A percentile compares a stretch with the other conserved stretches of the same genome.
These are phyloP conservation scores for Polyommatus iphigenia DNA, from an alignment of 2,888 invertebrate species.

Conservation along the genomic window DNA sequence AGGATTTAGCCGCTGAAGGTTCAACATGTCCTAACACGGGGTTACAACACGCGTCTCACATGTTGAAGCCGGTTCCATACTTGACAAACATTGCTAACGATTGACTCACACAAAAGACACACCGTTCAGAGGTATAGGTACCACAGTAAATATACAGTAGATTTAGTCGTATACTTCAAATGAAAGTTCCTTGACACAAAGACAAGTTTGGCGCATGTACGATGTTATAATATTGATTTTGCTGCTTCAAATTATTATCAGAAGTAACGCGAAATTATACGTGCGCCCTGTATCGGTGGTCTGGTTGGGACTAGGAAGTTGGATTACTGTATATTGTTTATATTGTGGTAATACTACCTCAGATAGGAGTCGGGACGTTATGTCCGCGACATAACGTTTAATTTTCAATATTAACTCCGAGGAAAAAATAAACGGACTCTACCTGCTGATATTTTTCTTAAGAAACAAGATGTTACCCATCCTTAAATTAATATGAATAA, in stretches of 20 bases:
- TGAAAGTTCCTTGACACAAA: too few species aligned
- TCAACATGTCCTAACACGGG: background rate
- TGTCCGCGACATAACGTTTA: background rate
- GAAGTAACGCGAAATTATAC: too few species aligned
- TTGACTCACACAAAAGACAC: background rate
- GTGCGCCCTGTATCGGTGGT: too few species aligned
- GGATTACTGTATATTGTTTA: too few species aligned
- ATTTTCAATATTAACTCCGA: background rate
- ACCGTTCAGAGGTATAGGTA: background rate
- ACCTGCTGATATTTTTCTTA: background rate
- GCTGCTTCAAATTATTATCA: too few species aligned
- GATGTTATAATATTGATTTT: too few species aligned
- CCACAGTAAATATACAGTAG: background rate
- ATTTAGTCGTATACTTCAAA: background rate
- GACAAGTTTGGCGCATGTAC: too few species aligned
- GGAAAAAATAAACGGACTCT: background rate
- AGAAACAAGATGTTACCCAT: background rate
- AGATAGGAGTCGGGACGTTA: background rate
- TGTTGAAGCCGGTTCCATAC: background rate
- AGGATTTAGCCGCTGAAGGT: background rate
- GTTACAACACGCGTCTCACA: background rate
- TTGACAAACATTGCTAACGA: background rate
- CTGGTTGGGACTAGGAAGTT: too few species aligned
- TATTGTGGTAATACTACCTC: too few species aligned
- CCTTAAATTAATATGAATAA: background rate